Conservation (phyloP, 1,140 invertebrate species). For the Dreissena rostriformis region DNA sequence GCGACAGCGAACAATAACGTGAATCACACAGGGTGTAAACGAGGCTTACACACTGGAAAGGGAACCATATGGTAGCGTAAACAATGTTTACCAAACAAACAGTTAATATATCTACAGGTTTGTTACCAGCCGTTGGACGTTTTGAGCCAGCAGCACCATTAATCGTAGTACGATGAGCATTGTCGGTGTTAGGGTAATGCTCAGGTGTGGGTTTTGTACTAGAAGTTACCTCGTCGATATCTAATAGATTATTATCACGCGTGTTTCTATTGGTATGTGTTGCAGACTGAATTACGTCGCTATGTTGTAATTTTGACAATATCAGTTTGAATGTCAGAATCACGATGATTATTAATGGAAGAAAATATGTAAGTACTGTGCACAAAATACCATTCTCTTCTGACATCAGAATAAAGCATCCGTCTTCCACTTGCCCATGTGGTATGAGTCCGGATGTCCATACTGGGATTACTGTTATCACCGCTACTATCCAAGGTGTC, state of each 20-base stretch:
- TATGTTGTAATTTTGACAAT: background rate
- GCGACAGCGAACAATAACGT: conserved; percentile 5
- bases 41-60: conserved; percentile 32
- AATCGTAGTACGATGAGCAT: no score
- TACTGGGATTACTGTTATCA: conserved; percentile 26
- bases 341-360: conserved; percentile 11
- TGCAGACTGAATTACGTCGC: background rate
- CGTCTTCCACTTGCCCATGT: background rate
- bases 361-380: conserved; percentile 36
- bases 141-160: no score
- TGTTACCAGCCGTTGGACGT: background rate
- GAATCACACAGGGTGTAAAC: conserved; percentile 22
- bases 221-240: background rate
- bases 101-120: background rate
- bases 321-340: conserved; percentile 22
- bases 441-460: conserved; percentile 47
- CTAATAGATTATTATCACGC: background rate
- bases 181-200: background rate
- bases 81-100: background rate
- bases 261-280: background rate
- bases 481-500: conserved; percentile 22
- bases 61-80: conserved; percentile 27
- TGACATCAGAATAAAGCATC: conserved; percentile 24
- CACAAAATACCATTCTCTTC: conserved; percentile 31
- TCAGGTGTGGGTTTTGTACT: background rate